Evolutionary conservation across 2,113 vertebrate genomes (phyloP).

Genomic region (Campylomormyrus tamandua): DNA sequence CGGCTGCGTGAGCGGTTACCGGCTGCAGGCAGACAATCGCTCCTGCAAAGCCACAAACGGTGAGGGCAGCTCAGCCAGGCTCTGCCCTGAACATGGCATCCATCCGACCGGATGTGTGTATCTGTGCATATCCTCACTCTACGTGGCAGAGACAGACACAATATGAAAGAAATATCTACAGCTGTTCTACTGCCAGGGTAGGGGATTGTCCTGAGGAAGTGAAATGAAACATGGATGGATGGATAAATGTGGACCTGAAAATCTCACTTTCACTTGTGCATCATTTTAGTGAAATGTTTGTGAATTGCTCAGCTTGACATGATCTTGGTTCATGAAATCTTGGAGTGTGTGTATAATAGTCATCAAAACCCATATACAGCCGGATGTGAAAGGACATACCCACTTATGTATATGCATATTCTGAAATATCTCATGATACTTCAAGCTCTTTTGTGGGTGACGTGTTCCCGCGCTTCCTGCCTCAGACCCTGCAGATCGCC

Average conservation of each 20-base stretch:
- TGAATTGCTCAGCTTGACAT: not conserved
- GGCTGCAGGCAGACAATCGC: conserved; percentile 86
- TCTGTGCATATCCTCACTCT: not conserved
- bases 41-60: conserved; percentile 98
- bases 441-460: not conserved
- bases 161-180: not conserved
- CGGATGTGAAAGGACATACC: not conserved
- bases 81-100: not conserved
- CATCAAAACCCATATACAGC: not conserved
- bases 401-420: not conserved
- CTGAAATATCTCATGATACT: not conserved
- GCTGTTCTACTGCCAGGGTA: not conserved
- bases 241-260: not conserved
- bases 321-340: not conserved
- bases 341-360: not conserved
- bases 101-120: not conserved
- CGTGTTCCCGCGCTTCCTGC: not conserved
- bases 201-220: not conserved
- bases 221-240: not conserved
- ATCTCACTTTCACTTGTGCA: not conserved
- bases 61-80: conserved; percentile 39
- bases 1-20: conserved; percentile 88
- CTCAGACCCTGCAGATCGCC: conserved; percentile 80
- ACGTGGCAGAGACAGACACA: not conserved
- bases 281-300: not conserved